Conservation (phyloP, 2,797 vertebrate genomes). For the Hydrolagus colliei region DNA sequence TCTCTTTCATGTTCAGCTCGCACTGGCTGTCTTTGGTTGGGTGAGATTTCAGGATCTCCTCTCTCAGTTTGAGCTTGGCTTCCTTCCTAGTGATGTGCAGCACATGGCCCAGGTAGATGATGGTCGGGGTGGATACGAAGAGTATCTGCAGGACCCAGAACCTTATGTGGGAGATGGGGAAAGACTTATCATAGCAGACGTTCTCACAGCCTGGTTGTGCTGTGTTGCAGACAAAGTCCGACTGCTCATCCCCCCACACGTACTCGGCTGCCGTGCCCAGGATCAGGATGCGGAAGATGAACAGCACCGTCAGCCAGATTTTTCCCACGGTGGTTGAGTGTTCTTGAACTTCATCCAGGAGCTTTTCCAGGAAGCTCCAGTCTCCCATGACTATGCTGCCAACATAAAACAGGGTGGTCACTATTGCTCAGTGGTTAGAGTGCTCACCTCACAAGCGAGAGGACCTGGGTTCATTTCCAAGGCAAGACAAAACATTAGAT, state of each 20-base stretch:
- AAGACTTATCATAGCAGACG: conserved; percentile 71
- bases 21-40: conserved; percentile 50
- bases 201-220: conserved; percentile 61
- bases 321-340: conserved; percentile 66
- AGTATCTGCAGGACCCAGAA: conserved; percentile 72
- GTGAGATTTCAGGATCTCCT: conserved; percentile 37
- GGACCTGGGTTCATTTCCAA: too few relatives aligned
- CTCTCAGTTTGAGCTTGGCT: conserved; percentile 34
- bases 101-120: conserved; percentile 69
- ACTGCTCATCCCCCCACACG: conserved; percentile 71
- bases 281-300: conserved; percentile 70
- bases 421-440: neutral
- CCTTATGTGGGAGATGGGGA: conserved; percentile 74
- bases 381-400: conserved; percentile 54
- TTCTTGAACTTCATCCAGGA: conserved; percentile 71
- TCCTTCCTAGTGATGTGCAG: conserved; percentile 45
- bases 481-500: too few relatives aligned
- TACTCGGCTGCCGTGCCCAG: conserved; percentile 65
- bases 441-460: too few relatives aligned
- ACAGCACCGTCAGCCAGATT: conserved; percentile 70
- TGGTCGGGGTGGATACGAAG: conserved; percentile 68
- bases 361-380: conserved; percentile 70
- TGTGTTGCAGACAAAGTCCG: conserved; percentile 66
- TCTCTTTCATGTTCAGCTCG: conserved; percentile 37
- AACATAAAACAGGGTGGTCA: neutral